These are phyloP conservation scores for Parnassius mnemosyne DNA, from an alignment of 2,888 invertebrate species.

Conservation along the genomic window DNA sequence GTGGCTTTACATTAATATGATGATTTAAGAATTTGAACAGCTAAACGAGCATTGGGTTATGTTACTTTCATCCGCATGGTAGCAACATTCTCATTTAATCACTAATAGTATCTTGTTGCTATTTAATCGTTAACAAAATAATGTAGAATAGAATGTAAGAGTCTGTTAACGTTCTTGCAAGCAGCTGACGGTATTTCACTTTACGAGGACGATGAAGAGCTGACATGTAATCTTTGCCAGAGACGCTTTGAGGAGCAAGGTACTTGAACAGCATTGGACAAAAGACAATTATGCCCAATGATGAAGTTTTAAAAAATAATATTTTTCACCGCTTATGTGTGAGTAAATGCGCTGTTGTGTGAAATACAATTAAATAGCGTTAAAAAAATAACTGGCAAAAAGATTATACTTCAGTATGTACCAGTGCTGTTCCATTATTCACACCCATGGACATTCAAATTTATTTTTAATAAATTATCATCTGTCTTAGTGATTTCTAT, in stretches of 20 bases:
- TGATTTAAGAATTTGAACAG: conserved; percentile 7
- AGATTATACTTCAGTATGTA: conserved; percentile 29
- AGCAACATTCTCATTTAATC: conserved; percentile 20
- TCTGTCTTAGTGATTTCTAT: conserved; percentile 31
- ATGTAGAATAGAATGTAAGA: conserved; percentile 59
- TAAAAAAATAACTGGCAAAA: conserved; percentile 42
- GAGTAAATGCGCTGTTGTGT: conserved; percentile 80
- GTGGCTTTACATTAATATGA: conserved; percentile 18
- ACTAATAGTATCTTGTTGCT: conserved; percentile 26
- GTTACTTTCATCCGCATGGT: conserved; percentile 28
- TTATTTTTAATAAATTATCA: conserved; percentile 36
- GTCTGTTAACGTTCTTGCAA: conserved; percentile 82
- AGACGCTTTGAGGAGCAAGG: conserved; percentile 89
- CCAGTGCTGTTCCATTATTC: conserved; percentile 36
- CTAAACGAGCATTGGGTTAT: conserved; percentile 24
- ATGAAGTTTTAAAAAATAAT: conserved; percentile 57
- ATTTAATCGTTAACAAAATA: conserved; percentile 25
- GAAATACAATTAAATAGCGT: conserved; percentile 52
- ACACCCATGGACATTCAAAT: conserved; percentile 37
- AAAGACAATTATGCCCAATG: conserved; percentile 62
- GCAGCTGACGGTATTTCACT: conserved; percentile 83
- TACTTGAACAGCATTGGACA: conserved; percentile 63
- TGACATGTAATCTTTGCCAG: conserved; percentile 88
- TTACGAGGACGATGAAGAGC: conserved; percentile 83
- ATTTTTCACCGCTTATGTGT: conserved; percentile 74